Evolutionary conservation across 2,888 invertebrate species (phyloP).

Genomic region (Aphrophora alni): DNA sequence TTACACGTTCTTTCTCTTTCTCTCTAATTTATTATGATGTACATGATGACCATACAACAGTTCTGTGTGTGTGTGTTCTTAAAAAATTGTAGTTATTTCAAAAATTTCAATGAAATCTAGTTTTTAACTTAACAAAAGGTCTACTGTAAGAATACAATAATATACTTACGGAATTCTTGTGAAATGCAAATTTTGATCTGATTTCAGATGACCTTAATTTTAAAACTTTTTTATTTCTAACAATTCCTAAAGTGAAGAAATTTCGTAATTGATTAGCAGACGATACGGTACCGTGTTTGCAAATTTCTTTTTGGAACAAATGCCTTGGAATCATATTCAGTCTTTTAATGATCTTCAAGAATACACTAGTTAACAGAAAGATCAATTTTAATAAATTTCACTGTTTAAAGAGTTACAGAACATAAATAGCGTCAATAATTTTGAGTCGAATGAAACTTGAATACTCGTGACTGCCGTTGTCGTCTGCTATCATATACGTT

Average conservation of each 20-base stretch:
- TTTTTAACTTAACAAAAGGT: too few relatives aligned
- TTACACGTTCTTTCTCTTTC: too few relatives aligned
- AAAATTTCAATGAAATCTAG: too few relatives aligned
- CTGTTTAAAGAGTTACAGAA: neutral
- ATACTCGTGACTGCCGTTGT: neutral
- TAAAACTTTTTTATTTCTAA: constrained; percentile 2
- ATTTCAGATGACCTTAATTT: neutral
- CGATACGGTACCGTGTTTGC: neutral
- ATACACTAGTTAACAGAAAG: neutral
- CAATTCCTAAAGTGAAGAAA: neutral
- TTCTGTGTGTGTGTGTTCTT: too few relatives aligned
- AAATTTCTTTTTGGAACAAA: neutral
- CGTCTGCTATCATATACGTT: neutral
- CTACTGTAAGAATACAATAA: too few relatives aligned
- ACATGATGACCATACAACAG: too few relatives aligned
- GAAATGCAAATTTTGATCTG: neutral
- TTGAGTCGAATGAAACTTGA: neutral
- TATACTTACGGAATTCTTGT: neutral
- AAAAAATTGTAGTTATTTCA: too few relatives aligned
- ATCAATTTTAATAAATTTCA: neutral
- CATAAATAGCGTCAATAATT: neutral
- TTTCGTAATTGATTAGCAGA: constrained; percentile 9
- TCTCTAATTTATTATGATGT: too few relatives aligned
- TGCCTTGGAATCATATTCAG: neutral
- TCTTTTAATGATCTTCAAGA: neutral